Percentiles rank a stretch among this genome's conserved stretches.
These are phyloP conservation scores for Drosophila robusta DNA, from an alignment of 2,888 invertebrate species.

Conservation along the genomic window DNA sequence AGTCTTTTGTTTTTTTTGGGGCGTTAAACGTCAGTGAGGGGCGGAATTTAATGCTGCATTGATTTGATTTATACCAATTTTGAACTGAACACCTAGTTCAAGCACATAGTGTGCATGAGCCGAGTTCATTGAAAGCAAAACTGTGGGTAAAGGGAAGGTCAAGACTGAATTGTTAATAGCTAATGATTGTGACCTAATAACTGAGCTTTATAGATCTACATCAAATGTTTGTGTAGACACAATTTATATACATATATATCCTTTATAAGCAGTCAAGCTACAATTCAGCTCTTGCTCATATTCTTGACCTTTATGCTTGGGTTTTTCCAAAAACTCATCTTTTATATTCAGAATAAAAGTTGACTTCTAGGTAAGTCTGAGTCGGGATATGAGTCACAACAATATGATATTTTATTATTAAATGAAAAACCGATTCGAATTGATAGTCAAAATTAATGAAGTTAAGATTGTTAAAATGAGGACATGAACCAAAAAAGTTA, in stretches of 20 bases:
- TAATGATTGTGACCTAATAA: conserved; percentile 17
- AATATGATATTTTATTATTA: not conserved
- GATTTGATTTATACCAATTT: conserved; percentile 48
- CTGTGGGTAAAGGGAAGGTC: conserved; percentile 42
- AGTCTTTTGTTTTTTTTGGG: conserved; percentile 74
- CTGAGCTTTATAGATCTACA: not conserved
- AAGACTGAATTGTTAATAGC: conserved; percentile 16
- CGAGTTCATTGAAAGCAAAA: conserved; percentile 36
- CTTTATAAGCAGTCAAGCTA: conserved; percentile 1
- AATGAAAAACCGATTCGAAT: not conserved
- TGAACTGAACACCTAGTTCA: conserved; percentile 16
- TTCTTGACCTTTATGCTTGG: not conserved
- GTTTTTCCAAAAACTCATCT: conserved; percentile 8
- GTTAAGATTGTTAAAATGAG: not conserved
- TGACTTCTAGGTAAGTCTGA: not conserved
- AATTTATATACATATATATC: not conserved
- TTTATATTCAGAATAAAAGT: not conserved
- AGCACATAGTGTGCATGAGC: conserved; percentile 19
- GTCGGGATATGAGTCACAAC: conserved; percentile 6
- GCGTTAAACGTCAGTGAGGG: conserved; percentile 24
- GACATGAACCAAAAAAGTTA: not conserved
- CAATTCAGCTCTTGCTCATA: conserved; percentile 4
- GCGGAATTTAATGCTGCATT: conserved; percentile 40
- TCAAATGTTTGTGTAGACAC: not conserved
- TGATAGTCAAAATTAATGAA: too few species aligned